Evolutionary conservation across 1,140 invertebrate species (phyloP), one percentile per base, ranked within the genome.

Genomic region (Drosophila obscura): DNA sequence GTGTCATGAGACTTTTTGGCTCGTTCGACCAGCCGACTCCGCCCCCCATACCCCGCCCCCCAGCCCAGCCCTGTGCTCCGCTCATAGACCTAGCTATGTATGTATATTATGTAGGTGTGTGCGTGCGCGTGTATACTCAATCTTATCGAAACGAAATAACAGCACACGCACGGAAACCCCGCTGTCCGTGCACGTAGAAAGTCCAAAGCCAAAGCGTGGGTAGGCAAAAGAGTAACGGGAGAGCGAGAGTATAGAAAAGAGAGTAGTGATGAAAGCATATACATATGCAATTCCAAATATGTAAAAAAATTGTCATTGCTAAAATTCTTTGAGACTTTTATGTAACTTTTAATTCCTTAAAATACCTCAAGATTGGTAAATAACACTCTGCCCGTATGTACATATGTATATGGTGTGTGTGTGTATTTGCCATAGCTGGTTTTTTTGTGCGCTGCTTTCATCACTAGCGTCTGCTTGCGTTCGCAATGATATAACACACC

Each of bases 111-210:
- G 11, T 41, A 22, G 16, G 31, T 31, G 28, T 28, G 35, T 49
- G n/a, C 59, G 6, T 19, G 43, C 39, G 24, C 11, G 51, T 15
- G 39, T 56, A 24, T 24, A 24, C 22, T 4, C 83, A 87, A 87
- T 79, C 82, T 85, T 85, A 85, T 88, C 80, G 75, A 51, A 62
- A 46, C 28, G 46, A n/a, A 44, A 63, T 28, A 63, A 63, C 60
- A 63, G 55, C 52, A 49, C 51, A 46, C 53, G 31, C 69, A 24
- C 24, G 24, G 44, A 62, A 44, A 16, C 16, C 13, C 13, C 43
- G 50, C 15, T 13, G 49, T 39, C 35, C 31, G 31, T 35, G 0
- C 31, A 8, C 31, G 31, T 35, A 9, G 31, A 9, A 35, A 35
- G 31, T 35, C 31, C 31, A 35, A 11, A 7, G 24, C 31, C 31